A percentile compares a stretch with the other conserved stretches of the same genome.
These are phyloP conservation scores for Synanceia verrucosa DNA, from an alignment of 2,797 vertebrate species.

Conservation along the genomic window DNA sequence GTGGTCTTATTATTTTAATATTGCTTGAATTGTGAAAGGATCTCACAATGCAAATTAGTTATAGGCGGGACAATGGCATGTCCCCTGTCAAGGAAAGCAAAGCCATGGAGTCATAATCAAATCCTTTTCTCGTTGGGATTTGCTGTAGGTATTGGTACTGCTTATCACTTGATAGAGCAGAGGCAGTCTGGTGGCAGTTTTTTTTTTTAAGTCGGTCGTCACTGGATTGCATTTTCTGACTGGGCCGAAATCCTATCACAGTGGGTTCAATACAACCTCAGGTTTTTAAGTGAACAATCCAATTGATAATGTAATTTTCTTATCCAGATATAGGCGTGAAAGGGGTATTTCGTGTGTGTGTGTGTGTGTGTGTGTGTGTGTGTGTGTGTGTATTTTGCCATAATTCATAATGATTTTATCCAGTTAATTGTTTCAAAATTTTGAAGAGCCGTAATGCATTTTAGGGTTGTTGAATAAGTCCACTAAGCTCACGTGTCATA, in stretches of 20 bases:
- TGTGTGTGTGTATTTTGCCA: no score
- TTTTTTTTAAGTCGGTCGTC: background rate
- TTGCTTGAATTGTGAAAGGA: background rate
- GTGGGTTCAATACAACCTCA: background rate
- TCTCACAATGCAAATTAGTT: background rate
- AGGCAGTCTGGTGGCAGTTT: background rate
- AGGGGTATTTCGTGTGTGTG: no score
- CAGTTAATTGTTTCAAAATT: background rate
- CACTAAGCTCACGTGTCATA: no score
- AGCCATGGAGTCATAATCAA: background rate
- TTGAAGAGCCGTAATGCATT: background rate
- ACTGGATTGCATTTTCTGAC: background rate
- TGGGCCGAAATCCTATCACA: background rate
- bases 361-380: no score
- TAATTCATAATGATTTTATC: background rate
- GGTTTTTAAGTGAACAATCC: background rate
- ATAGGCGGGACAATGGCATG: background rate
- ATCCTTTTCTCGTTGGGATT: no score
- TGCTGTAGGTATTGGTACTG: no score
- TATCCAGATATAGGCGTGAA: background rate
- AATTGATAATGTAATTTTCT: background rate
- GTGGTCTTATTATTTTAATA: background rate
- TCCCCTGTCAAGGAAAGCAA: background rate
- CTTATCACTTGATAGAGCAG: background rate
- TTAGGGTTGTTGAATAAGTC: background rate